Conservation (phyloP, 2,797 vertebrate species). For the Echeneis naucrates region DNA sequence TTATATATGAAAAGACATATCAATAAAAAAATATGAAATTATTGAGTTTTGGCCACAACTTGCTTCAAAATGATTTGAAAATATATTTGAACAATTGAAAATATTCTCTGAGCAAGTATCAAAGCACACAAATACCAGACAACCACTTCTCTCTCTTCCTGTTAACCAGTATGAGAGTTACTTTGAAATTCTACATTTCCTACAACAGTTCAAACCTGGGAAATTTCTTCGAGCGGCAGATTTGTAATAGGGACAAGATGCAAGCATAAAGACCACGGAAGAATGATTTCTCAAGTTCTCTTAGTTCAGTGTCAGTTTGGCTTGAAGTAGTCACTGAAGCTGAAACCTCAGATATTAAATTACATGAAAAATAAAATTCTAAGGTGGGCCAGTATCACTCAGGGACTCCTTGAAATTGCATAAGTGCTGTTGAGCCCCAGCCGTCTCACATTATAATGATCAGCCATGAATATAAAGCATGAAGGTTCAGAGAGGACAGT, state of each 20-base stretch:
- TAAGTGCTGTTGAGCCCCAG: conserved; percentile 14
- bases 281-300: conserved; percentile 26
- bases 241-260: conserved; percentile 25
- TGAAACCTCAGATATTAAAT: conserved; percentile 27
- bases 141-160: conserved; percentile 13
- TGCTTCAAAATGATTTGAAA: conserved; percentile 1
- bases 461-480: conserved; percentile 28
- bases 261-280: conserved; percentile 4
- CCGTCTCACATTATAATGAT: conserved; percentile 22
- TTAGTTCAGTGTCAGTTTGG: conserved; percentile 15
- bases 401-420: conserved; percentile 16
- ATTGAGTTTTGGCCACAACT: background rate
- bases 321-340: conserved; percentile 8
- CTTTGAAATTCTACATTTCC: conserved; percentile 24
- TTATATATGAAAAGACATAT: background rate
- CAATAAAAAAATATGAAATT: background rate
- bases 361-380: conserved; percentile 31
- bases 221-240: conserved; percentile 14
- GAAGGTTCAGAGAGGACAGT: conserved; percentile 41
- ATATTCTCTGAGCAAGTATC: conserved; percentile 1
- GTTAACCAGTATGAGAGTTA: conserved; percentile 9
- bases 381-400: conserved; percentile 25
- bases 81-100: background rate
- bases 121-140: background rate
- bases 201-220: conserved; percentile 13